These are phyloP conservation scores for Uromys caudimaculatus DNA, from an alignment of 2,797 vertebrate species.

Conservation along the genomic window DNA sequence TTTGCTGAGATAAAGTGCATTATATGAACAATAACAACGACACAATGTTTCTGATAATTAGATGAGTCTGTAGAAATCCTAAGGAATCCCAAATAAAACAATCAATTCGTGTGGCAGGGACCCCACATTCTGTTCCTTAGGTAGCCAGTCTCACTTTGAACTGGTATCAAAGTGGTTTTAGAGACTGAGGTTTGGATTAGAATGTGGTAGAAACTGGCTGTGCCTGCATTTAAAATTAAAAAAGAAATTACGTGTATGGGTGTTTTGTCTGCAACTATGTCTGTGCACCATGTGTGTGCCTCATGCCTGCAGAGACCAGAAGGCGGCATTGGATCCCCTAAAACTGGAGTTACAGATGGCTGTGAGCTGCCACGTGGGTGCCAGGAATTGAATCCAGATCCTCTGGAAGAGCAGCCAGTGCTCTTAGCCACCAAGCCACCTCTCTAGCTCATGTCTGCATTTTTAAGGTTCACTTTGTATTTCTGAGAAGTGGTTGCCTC, in stretches of 20 bases:
- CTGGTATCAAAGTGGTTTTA: constrained; percentile 59
- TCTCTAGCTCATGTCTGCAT: not conserved
- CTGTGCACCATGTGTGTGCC: not conserved
- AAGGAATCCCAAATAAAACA: constrained; percentile 22
- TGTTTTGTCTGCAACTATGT: not conserved
- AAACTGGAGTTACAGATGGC: not conserved
- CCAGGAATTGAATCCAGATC: constrained; percentile 14
- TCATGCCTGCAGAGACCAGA: not conserved
- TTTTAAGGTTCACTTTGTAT: constrained; percentile 21
- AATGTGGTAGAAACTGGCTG: constrained; percentile 10
- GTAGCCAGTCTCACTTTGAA: constrained; percentile 31
- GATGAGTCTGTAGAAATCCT: not conserved
- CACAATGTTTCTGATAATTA: not conserved
- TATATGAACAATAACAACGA: not conserved
- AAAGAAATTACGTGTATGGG: not conserved
- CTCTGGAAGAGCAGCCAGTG: not conserved
- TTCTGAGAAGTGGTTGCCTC: not conserved
- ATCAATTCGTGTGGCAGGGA: not conserved
- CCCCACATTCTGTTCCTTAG: not conserved
- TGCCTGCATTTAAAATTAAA: not conserved
- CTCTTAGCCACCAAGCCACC: not conserved
- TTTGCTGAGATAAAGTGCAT: constrained; percentile 54
- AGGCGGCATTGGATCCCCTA: not conserved
- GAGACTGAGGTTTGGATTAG: constrained; percentile 49
- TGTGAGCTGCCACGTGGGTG: not conserved